Conservation (phyloP, 30 jellyfish, hydroid and myxozoan genomes). For the Aurelia aurita complex sp. Pacific region DNA sequence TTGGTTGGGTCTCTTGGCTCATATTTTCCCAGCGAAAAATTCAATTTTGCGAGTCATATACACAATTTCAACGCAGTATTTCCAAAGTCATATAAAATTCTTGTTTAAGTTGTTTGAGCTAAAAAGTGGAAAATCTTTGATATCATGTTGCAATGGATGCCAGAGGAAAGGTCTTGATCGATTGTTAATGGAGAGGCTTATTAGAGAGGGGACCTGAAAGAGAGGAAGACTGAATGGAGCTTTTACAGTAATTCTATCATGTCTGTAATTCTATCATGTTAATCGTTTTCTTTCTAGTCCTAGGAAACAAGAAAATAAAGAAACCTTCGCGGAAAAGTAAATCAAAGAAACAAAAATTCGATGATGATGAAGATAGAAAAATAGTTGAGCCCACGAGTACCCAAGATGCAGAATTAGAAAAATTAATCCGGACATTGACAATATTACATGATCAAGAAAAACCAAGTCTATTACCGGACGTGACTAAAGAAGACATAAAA, state of each 20-base stretch:
- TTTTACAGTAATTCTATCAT: not conserved
- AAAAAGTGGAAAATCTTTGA: too few relatives aligned
- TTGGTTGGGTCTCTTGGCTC: too few relatives aligned
- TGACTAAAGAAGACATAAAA: constrained; percentile 26
- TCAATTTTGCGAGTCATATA: too few relatives aligned
- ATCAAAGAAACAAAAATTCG: constrained; percentile 59
- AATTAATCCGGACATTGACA: constrained; percentile 53
- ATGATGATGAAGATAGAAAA: constrained; percentile 67
- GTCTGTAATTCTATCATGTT: not conserved
- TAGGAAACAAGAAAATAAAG: constrained; percentile 85
- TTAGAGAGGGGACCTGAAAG: too few relatives aligned
- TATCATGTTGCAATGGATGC: too few relatives aligned
- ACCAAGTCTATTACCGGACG: constrained; percentile 38
- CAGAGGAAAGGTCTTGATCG: too few relatives aligned
- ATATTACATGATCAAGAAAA: constrained; percentile 61
- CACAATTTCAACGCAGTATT: too few relatives aligned
- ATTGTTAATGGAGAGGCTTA: too few relatives aligned
- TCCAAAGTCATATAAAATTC: too few relatives aligned
- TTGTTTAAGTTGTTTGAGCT: too few relatives aligned
- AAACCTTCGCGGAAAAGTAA: constrained; percentile 68
- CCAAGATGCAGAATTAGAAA: constrained; percentile 86
- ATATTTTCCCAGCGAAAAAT: too few relatives aligned
- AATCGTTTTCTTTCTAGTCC: constrained; percentile 42
- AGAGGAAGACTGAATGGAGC: too few relatives aligned
- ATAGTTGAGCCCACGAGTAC: constrained; percentile 83